Evolutionary conservation across 2,113 vertebrate genomes (phyloP).

Genomic region (Hucho hucho): DNA sequence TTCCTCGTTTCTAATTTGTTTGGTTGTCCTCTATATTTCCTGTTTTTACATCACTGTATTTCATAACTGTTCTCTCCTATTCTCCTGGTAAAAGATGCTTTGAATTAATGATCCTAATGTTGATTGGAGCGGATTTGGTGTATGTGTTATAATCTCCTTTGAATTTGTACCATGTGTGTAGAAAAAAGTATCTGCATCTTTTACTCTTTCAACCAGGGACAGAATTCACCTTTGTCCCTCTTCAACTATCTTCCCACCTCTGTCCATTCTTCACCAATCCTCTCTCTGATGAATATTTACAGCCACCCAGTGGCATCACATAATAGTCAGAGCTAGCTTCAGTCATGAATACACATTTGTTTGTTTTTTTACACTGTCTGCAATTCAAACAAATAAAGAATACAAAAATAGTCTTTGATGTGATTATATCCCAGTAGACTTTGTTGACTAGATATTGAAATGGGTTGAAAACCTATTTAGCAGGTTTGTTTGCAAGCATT

Average conservation of each 20-base stretch:
- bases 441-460: too few relatives aligned
- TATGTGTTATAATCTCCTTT: slow-evolving; percentile 23
- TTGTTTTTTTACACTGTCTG: slow-evolving; percentile 24
- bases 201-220: slow-evolving; percentile 14
- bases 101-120: slow-evolving; percentile 39
- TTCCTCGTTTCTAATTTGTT: slow-evolving; percentile 49
- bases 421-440: background rate
- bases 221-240: background rate
- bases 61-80: slow-evolving; percentile 10
- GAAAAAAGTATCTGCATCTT: background rate
- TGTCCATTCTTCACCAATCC: background rate
- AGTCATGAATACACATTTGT: slow-evolving; percentile 38
- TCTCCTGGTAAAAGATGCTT: slow-evolving; percentile 12
- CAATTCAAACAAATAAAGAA: slow-evolving; percentile 42
- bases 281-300: slow-evolving; percentile 27
- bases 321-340: slow-evolving; percentile 10
- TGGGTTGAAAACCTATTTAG: too few relatives aligned
- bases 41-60: slow-evolving; percentile 10
- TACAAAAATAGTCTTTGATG: background rate
- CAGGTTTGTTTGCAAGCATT: background rate
- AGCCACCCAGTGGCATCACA: slow-evolving; percentile 27
- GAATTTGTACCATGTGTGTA: slow-evolving; percentile 22
- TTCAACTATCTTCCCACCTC: background rate
- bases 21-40: slow-evolving; percentile 9
- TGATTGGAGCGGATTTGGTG: slow-evolving; percentile 4